phyloP scores from a whole-genome alignment of 2,797 vertebrate genomes.

The Vespertilio murinus region DNA sequence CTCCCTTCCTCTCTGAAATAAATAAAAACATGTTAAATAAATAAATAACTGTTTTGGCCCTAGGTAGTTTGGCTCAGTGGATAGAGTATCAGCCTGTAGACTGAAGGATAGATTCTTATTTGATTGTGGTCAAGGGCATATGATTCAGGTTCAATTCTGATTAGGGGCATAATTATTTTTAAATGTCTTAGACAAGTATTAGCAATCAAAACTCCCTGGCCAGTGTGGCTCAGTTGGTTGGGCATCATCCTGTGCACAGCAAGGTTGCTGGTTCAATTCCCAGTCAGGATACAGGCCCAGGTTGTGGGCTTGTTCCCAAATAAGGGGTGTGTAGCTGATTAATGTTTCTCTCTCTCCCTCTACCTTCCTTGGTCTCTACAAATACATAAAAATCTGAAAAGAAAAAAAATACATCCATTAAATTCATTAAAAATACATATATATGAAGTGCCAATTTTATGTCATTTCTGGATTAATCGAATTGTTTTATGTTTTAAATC shows the following conservation, averaged over 20 bases:
- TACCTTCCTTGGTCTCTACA: background rate
- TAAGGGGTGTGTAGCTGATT: background rate
- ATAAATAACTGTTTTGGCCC: too few species aligned
- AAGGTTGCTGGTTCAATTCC: background rate
- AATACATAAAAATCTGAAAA: background rate
- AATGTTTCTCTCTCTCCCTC: background rate
- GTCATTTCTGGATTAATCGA: background rate
- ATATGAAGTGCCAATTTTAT: background rate
- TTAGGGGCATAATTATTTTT: too few species aligned
- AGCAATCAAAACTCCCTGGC: background rate
- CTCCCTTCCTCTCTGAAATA: background rate
- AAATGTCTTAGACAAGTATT: too few species aligned
- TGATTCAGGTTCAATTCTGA: too few species aligned
- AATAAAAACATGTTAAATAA: background rate
- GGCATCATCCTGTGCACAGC: background rate
- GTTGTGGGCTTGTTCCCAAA: background rate
- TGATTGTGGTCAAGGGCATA: too few species aligned
- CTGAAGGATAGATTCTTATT: too few species aligned
- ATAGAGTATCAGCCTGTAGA: too few species aligned
- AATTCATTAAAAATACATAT: background rate
- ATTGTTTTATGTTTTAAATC: background rate
- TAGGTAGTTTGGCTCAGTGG: too few species aligned
- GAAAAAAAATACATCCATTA: background rate
- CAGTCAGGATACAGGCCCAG: background rate
- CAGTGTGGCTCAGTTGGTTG: background rate